Base-by-base conservation (phyloP, 2,888 invertebrate species). In the Phorcus lineatus region DNA sequence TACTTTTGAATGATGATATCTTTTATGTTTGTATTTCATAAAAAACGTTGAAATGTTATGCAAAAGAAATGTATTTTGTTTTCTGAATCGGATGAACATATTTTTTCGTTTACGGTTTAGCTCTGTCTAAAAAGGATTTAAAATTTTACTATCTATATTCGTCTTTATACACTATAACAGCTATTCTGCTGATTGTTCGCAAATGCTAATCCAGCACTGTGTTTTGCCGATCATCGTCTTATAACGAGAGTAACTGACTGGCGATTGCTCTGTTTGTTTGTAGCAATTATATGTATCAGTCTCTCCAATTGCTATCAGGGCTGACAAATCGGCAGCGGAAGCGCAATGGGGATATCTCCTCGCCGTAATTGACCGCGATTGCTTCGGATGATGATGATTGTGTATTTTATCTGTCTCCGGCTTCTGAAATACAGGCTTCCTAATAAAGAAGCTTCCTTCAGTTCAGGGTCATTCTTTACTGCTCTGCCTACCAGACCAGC, bases 271-370 rank as follows among this genome's bases (percentile, higher is more conserved):
- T 40, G 40, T 70, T 70, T 70, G 36, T 31, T 70, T 70, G 70
- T 36, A 70, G 70, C 70, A 70, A 70, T 70, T 70, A 70, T 31
- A 70, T 70, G 40, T 31, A 36, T 70, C 70, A 31, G 36, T 70
- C 70, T 36, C 11, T 31, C 31, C 36, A 40, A 70, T 31, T 36
- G 70, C 70, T 11, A 70, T 70, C 36, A 40, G 36, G 70, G 19
- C 36, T 70, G 70, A 70, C 70, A 70, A 70, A 70, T 70, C 70
- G 36, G 11, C 70, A 6, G 19, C 19, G 24, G 57, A 57, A 47
- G 47, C 7, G 47, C 47, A 47, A 47, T 47, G 47, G 62, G 28
- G 62, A 62, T 62, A 62, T 62, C 62, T 22, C 62, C 28, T 62
- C 62, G 47, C 62, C 24, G 62, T 62, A 62, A 62, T 62, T 62